Conservation (phyloP, 2,113 vertebrate species). For the Jaculus jaculus region DNA sequence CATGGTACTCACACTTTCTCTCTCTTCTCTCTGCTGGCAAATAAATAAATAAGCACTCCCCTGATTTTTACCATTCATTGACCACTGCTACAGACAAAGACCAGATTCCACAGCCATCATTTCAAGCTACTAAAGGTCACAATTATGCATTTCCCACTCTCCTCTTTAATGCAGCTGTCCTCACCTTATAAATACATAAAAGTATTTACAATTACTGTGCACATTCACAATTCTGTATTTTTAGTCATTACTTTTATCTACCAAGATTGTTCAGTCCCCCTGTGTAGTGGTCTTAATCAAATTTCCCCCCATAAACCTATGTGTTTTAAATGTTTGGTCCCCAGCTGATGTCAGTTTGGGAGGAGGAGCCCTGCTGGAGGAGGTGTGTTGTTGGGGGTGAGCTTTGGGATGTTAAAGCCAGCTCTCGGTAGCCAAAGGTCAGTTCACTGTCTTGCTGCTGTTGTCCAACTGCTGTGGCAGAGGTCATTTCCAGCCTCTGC, state of each 20-base stretch:
- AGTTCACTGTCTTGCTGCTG: too few species aligned
- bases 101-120: neutral
- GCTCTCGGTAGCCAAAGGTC: too few species aligned
- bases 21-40: too few species aligned
- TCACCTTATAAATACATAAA: neutral
- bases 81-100: neutral
- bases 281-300: neutral
- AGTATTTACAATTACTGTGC: neutral
- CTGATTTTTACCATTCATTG: neutral
- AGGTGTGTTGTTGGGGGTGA: too few species aligned
- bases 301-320: too few species aligned
- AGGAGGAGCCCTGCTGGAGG: too few species aligned
- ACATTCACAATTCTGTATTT: neutral
- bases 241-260: neutral
- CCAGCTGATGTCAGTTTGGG: too few species aligned
- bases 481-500: too few species aligned
- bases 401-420: too few species aligned
- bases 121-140: neutral
- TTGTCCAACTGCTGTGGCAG: too few species aligned
- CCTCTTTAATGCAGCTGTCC: neutral
- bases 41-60: neutral
- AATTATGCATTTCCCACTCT: rapidly evolving
- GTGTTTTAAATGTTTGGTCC: too few species aligned
- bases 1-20: too few species aligned
- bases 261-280: neutral